Base-by-base conservation (phyloP, 2,113 vertebrate genomes). In the Takifugu bimaculatus region DNA sequence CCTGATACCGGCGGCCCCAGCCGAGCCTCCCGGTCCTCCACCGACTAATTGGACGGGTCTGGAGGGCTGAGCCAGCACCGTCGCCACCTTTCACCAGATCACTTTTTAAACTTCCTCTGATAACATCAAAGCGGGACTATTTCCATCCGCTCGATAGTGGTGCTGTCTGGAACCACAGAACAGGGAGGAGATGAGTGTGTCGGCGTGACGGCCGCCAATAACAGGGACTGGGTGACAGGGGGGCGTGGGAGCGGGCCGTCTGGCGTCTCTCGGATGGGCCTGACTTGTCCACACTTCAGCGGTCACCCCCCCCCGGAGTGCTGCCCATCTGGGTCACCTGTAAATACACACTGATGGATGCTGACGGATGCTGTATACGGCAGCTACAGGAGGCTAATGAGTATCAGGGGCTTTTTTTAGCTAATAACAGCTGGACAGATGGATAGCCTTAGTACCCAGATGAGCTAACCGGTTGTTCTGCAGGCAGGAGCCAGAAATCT, bases 91-190 rank as follows among this genome's bases (percentile, higher is more conserved):
- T 72, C 66, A 64, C 69, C 25, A 50, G 68, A 74, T 70, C 47
- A 65, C 72, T 79, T 79, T 80, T 79, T 57, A 70, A 56, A 51
- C 50, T 6, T 62, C 60, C 43, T 52, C 13, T 1, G 55, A 82
- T 75, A 80, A 85, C 79, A 88, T 89, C 86, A 90, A 89, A 89
- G 82, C 57, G 10, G 9, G 64, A 83, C 74, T 81, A 72, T 86
- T 88, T 87, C 80, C 77, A 88, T 87, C 72, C 48, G 63, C 32
- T 14, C 1, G 76, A 89, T 88, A 80, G 59, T 63, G 48, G 47
- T 60, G 60, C 62, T 44, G 68, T 74, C 66, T 68, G 70, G 67
- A 54, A 47, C 60, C 5, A 29, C 11, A 15, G 26, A 25, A 42
- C 26, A 54, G 54, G 39, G 45, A 68, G 68, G 70, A 80, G 77